Conservation (phyloP, 2,888 invertebrate genomes). For the Orchestes rusci region DNA sequence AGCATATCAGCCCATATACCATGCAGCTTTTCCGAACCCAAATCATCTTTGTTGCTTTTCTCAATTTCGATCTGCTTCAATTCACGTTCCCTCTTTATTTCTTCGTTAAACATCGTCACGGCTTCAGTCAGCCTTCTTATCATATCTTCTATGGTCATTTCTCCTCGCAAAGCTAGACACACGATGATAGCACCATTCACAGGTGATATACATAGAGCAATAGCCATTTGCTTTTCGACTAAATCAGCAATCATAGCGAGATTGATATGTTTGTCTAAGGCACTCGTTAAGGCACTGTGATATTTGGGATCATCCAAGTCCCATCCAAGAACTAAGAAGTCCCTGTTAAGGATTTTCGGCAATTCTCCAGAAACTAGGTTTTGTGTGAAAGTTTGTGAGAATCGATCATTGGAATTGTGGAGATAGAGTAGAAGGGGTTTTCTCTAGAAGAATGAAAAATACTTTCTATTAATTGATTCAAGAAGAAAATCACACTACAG, state of each 20-base stretch:
- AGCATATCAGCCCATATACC: slow-evolving; percentile 53
- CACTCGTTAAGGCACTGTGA: slow-evolving; percentile 29
- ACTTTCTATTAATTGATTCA: too few relatives aligned
- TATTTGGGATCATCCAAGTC: slow-evolving; percentile 30
- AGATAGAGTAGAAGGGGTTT: slow-evolving; percentile 33
- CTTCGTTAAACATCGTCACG: slow-evolving; percentile 20
- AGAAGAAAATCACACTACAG: too few relatives aligned
- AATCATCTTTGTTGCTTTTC: slow-evolving; percentile 26
- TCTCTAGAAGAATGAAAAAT: slow-evolving; percentile 24
- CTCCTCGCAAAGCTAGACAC: slow-evolving; percentile 28
- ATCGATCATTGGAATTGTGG: slow-evolving; percentile 31
- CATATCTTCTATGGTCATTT: slow-evolving; percentile 25
- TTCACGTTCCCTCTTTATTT: slow-evolving; percentile 26
- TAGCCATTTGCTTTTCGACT: slow-evolving; percentile 19
- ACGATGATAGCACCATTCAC: slow-evolving; percentile 27
- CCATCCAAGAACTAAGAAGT: slow-evolving; percentile 35
- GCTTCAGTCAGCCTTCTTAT: slow-evolving; percentile 26
- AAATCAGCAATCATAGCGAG: slow-evolving; percentile 13
- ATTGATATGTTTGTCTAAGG: slow-evolving; percentile 12
- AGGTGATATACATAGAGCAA: too few relatives aligned
- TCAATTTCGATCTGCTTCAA: slow-evolving; percentile 17
- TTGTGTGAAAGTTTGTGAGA: slow-evolving; percentile 31
- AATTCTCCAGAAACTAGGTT: slow-evolving; percentile 28
- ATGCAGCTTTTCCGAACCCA: slow-evolving; percentile 41
- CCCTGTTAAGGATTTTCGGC: slow-evolving; percentile 26